Conservation (phyloP, 2,797 vertebrate species). For the Hydrocynus forskahlii region DNA sequence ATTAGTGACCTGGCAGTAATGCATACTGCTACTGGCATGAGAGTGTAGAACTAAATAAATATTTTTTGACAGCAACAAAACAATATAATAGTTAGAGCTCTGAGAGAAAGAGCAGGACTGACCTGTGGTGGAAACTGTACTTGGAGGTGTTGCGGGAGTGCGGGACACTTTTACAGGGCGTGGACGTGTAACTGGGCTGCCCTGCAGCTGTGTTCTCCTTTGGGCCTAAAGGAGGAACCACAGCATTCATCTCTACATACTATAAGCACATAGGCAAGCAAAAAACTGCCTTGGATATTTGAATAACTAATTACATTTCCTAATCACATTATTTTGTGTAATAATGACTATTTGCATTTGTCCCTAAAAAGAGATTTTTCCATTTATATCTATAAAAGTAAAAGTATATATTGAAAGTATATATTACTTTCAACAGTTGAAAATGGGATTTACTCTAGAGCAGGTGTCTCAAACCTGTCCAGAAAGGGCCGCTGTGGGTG, state of each 20-base stretch:
- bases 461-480: no score
- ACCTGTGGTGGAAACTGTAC: constrained; percentile 98
- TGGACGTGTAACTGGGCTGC: constrained; percentile 79
- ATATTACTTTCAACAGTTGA: no score
- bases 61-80: neutral
- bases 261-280: neutral
- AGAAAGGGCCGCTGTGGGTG: no score
- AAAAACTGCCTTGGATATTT: neutral
- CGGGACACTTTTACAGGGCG: constrained; percentile 86
- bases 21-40: neutral
- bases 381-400: no score
- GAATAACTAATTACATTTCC: no score
- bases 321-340: no score
- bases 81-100: neutral
- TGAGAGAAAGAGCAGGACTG: constrained; percentile 49
- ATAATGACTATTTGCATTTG: no score
- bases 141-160: constrained; percentile 86
- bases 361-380: no score
- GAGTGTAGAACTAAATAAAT: neutral
- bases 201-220: constrained; percentile 79
- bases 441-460: no score
- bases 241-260: neutral
- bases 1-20: neutral
- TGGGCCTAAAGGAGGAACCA: constrained; percentile 73
- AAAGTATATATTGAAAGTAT: no score